Evolutionary conservation across 2,797 vertebrate species (phyloP), one percentile per base, ranked within the genome.

Genomic region (Tenualosa ilisha): DNA sequence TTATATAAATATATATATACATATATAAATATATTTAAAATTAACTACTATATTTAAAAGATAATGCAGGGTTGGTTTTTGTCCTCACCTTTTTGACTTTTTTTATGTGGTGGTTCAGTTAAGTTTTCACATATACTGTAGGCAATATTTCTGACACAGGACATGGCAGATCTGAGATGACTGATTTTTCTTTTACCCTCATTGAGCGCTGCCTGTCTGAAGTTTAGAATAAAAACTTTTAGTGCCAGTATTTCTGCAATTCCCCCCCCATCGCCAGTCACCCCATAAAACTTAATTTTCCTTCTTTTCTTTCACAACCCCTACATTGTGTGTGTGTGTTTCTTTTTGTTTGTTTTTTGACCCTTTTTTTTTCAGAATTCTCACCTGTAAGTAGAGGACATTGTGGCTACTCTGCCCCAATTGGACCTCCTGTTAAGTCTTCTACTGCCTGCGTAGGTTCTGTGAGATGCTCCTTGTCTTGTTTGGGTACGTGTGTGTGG

Each of bases 401-500:
- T 95, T 97, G 96, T 96, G 96, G 96, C 95, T 96, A 93, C 92
- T 96, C 95, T 96, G 95, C 97, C 96, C 95, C 96, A 95, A 46
- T 96, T 59, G 97, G 97, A 97, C 96, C 97, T 97, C 96, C 96
- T 96, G 96, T 97, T 96, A 94, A 95, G 68, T 96, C 97, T 97
- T 92, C 88, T 94, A 96, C 96, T 97, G 97, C 97, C 96, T 98
- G 97, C 97, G 95, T 96, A 95, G 95, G 97, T 97, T 97, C 97
- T 97, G 97, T 98, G 96, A 97, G 97, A 95, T 96, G 95, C 96
- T 96, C 97, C 68, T 93, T 96, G 96, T 97, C 97, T 95, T 92
- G 96, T 97, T 95, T 97, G 97, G 97, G 96, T 97, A 97, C 96
- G 96, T 59, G 56, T 59, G 51, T 94, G 96, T 98, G 97, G 97